Conservation (phyloP, 2,888 invertebrate genomes). For the Cylindroiulus punctatus region DNA sequence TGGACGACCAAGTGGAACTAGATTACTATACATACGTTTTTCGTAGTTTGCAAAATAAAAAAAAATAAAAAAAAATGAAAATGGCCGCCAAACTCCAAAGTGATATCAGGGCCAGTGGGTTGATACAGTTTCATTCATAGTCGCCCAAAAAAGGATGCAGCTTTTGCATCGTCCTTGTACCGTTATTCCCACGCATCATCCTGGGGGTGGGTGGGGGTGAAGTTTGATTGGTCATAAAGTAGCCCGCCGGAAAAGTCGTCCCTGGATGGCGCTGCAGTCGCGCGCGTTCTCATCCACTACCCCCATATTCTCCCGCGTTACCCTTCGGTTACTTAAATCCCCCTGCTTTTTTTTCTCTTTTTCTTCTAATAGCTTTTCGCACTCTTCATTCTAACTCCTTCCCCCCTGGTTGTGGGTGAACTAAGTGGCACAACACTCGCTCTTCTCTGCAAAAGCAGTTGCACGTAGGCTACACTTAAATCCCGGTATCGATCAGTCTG, state of each 20-base stretch:
- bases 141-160: background rate
- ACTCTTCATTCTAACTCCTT: background rate
- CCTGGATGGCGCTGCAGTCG: background rate
- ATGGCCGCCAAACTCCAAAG: background rate
- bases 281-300: background rate
- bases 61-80: too few relatives aligned
- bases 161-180: background rate
- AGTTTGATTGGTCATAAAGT: too few relatives aligned
- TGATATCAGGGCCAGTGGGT: background rate
- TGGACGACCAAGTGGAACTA: too few relatives aligned
- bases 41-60: too few relatives aligned
- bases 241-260: background rate
- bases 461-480: background rate
- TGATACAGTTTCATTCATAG: background rate
- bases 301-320: background rate
- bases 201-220: too few relatives aligned
- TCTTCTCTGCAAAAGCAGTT: conserved; percentile 6
- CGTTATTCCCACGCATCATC: too few relatives aligned
- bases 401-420: conserved; percentile 23
- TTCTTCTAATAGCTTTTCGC: conserved; percentile 36
- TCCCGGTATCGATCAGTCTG: conserved; percentile 36
- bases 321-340: conserved; percentile 21
- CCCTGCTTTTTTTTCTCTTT: background rate
- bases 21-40: too few relatives aligned
- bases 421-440: background rate